phyloP scores from a whole-genome alignment of 2,113 vertebrate species.

The Alouatta palliata region DNA sequence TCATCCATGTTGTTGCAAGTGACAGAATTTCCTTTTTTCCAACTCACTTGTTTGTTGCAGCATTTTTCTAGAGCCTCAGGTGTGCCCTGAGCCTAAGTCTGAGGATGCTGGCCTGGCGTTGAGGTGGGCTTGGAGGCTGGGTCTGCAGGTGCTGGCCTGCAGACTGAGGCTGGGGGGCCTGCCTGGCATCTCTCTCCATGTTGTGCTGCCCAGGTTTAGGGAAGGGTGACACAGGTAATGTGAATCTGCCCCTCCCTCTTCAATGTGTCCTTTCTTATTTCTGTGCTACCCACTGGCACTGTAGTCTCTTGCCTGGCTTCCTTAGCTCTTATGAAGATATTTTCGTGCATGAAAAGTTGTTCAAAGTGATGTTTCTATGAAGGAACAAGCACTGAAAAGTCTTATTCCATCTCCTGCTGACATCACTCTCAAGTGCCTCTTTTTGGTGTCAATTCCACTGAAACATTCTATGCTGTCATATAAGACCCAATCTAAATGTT shows the following conservation, averaged over 20 bases:
- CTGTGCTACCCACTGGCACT: background rate
- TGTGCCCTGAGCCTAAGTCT: background rate
- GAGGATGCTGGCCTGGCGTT: background rate
- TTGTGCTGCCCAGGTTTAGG: background rate
- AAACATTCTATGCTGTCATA: background rate
- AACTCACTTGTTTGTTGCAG: background rate
- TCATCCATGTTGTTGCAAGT: background rate
- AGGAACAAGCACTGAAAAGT: background rate
- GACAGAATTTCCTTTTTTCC: background rate
- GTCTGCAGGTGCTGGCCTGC: background rate
- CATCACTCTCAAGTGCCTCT: background rate
- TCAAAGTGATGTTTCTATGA: background rate
- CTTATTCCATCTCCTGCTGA: background rate
- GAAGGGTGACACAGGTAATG: background rate
- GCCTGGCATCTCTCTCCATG: background rate
- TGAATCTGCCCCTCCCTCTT: background rate
- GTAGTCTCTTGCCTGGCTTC: background rate
- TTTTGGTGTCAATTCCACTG: no score
- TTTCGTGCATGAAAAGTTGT: background rate
- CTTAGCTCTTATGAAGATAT: background rate
- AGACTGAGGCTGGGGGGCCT: background rate
- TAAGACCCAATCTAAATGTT: background rate
- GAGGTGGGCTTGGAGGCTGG: background rate
- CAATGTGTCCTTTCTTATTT: background rate
- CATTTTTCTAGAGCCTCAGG: background rate